Evolutionary conservation across 1,140 invertebrate genomes (phyloP), one percentile per base, ranked within the genome.

Genomic region (Penaeus vannamei): DNA sequence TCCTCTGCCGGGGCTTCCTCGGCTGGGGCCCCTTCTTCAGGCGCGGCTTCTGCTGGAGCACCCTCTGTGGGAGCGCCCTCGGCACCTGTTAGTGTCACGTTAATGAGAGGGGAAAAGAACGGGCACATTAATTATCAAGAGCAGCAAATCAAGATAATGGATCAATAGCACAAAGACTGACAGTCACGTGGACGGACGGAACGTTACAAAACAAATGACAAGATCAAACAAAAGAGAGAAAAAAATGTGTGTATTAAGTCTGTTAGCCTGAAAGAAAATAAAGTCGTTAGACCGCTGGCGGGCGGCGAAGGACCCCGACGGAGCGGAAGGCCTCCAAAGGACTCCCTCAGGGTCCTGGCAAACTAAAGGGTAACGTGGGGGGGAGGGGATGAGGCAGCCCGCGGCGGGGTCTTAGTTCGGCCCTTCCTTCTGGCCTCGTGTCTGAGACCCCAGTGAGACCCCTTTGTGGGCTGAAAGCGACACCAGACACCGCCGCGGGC

Each of bases 181-280:
- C 87, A 84, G 60, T 26, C 2, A 84, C 87, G 76, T 60, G 81
- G 83, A 89, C 87, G 82, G 83, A 84, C 82, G 82, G 26, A 76
- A 84, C 87, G 81, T 61, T 32, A 89, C 87, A 89, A 86, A 60
- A 86, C 76, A 46, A 42, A 59, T 32, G 77, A 89, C 82, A 64
- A 77, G 83, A 53, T 77, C 66, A 62, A 79, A 53, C 77, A 84
- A 66, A 85, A 20, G 29, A 29, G 17, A 64, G 60, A 82, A 87
- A 66, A 76, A 77, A 53, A 72, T 46, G 53, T n/a, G 53, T 29
- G 53, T 77, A 60, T 23, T 61, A 86, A 86, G 60, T 60, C 22
- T 61, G 82, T 89, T 89, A 89, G 87, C 87, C 87, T 89, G 87
- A 66, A 89, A 76, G 36, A 76, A 76, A 89, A 84, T 62, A 69